phyloP scores from a whole-genome alignment of 2,888 invertebrate species.

The Eupeodes latifasciatus region DNA sequence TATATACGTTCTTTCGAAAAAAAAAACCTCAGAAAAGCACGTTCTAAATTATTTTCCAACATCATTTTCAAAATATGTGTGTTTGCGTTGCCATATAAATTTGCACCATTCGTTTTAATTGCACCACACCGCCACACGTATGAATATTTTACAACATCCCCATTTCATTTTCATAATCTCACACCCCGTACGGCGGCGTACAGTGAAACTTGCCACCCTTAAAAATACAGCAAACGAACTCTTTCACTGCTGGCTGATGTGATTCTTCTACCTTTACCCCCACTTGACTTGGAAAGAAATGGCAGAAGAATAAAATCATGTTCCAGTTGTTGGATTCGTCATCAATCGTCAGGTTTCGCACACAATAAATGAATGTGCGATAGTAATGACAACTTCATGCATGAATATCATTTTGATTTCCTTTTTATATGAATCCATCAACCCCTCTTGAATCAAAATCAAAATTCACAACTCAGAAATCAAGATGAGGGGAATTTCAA shows the following conservation, averaged over 20 bases:
- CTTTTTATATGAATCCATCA: slow-evolving; percentile 46
- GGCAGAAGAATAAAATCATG: slow-evolving; percentile 13
- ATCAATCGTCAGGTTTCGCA: slow-evolving; percentile 60
- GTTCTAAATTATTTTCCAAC: slow-evolving; percentile 24
- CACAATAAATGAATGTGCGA: slow-evolving; percentile 64
- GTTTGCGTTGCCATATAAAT: slow-evolving; percentile 17
- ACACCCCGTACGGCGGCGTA: not conserved
- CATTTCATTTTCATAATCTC: not conserved
- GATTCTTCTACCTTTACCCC: not conserved
- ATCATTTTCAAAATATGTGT: slow-evolving; percentile 12
- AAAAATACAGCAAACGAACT: not conserved
- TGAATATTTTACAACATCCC: slow-evolving; percentile 17
- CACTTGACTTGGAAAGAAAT: not conserved
- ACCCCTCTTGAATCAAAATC: slow-evolving; percentile 19
- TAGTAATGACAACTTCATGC: slow-evolving; percentile 60
- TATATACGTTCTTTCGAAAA: not conserved
- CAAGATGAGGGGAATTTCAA: not conserved
- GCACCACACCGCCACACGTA: slow-evolving; percentile 30
- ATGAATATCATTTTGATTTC: slow-evolving; percentile 52
- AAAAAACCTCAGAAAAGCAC: slow-evolving; percentile 16
- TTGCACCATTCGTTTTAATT: slow-evolving; percentile 38
- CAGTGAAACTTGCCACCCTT: no score
- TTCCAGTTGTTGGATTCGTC: slow-evolving; percentile 59
- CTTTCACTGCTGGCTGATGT: slow-evolving; percentile 11
- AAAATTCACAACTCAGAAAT: not conserved